Conservation (phyloP, 2,888 invertebrate genomes). For the Troides aeacus region DNA sequence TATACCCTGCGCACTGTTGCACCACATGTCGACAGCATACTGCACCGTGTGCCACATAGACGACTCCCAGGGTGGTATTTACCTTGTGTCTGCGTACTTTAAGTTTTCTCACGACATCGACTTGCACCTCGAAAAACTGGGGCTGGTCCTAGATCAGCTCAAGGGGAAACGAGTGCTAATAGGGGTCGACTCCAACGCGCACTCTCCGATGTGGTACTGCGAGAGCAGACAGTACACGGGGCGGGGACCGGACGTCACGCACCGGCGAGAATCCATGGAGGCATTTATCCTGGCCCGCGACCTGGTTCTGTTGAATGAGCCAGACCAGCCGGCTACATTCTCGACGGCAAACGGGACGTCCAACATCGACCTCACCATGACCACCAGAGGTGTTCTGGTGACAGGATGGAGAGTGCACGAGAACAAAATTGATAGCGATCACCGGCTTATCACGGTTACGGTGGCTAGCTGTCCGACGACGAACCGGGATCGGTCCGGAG, state of each 20-base stretch:
- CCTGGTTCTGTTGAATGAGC: constrained; percentile 15
- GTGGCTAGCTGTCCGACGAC: not conserved
- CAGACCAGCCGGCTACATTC: constrained; percentile 27
- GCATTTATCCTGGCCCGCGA: constrained; percentile 21
- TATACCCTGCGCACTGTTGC: constrained; percentile 22
- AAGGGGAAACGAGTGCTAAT: constrained; percentile 26
- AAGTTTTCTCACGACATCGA: constrained; percentile 25
- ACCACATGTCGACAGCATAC: constrained; percentile 31
- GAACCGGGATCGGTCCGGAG: not conserved
- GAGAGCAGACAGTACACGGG: constrained; percentile 20
- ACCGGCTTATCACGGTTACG: constrained; percentile 30
- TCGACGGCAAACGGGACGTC: constrained; percentile 26
- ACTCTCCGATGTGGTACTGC: constrained; percentile 33
- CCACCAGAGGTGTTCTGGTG: constrained; percentile 1
- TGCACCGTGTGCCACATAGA: constrained; percentile 27
- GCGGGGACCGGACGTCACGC: constrained; percentile 20
- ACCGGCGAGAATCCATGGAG: constrained; percentile 27
- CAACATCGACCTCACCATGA: constrained; percentile 27
- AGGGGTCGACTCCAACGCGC: constrained; percentile 29
- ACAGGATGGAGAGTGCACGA: constrained; percentile 24
- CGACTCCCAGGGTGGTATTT: constrained; percentile 20
- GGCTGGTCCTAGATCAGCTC: constrained; percentile 5
- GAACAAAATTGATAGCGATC: constrained; percentile 33
- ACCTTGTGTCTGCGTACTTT: constrained; percentile 35
- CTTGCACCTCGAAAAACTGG: no score